Evolutionary conservation across 1,140 invertebrate genomes (phyloP).

Genomic region (Tetramorium simillimum): DNA sequence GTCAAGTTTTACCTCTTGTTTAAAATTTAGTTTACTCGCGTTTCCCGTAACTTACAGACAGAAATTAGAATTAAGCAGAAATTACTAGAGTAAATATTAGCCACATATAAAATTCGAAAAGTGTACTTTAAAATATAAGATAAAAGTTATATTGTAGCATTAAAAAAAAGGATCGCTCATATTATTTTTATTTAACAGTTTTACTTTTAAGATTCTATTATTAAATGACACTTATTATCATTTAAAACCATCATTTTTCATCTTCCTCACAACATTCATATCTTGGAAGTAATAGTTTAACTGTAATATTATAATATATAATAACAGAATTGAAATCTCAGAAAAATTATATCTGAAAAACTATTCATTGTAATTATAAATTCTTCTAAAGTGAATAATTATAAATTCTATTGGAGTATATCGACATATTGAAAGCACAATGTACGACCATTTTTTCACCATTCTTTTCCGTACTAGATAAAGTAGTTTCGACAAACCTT

Average conservation of each 20-base stretch:
- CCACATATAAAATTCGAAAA: too few species aligned
- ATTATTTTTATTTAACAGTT: neutral
- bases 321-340: neutral
- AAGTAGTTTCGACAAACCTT: neutral
- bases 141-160: too few species aligned
- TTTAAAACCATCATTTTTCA: neutral
- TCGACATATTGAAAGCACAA: neutral
- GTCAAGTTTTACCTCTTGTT: neutral
- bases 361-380: neutral
- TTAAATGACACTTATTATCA: slow-evolving; percentile 15
- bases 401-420: neutral
- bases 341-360: neutral
- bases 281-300: neutral
- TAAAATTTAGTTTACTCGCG: neutral
- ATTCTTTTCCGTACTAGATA: neutral
- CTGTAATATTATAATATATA: neutral
- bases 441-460: neutral
- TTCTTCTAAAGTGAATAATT: neutral
- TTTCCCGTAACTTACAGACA: neutral
- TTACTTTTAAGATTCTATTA: too few species aligned
- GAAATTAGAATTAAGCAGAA: neutral
- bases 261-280: neutral
- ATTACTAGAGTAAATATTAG: neutral
- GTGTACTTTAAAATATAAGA: too few species aligned
- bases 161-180: neutral